Evolutionary conservation across 53 echinoderm and acorn worm genomes (phyloP), one percentile per base, ranked within the genome.

Genomic region (Crossaster papposus): DNA sequence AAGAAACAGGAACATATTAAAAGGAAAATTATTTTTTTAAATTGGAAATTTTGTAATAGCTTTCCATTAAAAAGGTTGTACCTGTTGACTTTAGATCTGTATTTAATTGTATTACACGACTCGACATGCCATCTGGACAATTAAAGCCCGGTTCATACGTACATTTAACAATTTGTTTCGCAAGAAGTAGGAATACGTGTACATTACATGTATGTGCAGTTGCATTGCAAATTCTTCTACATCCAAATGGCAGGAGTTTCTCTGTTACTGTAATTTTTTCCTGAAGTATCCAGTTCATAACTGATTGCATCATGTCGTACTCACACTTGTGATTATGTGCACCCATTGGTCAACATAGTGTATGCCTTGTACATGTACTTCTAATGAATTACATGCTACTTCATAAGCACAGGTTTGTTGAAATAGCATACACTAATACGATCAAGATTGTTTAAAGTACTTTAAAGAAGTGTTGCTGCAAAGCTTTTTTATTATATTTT

Each of bases 71-170:
- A 70, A 26, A 29, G 13, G 13, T n/a, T 23, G 5, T 29, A 13
- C 24, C 70, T 70, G 22, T 23, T 12, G 70, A 12, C 13, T 70
- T 23, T 2, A 23, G 29, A 30, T 10, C 30, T 26, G 70, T 70
- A 29, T 28, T 70, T 5, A 70, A 70, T 29, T 29, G 2, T 4
- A 70, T n/a, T n/a, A 70, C 5, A 26, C 24, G n/a, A 2, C 70
- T 70, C 70, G 29, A 23, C 70, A 70, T 70, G 70, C 70, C 24
- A 70, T 70, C 70, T 70, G 28, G 70, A 70, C 70, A 70, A 70
- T 23, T 26, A 70, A n/a, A 26, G 5, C n/a, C n/a, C n/a, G n/a
- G n/a, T n/a, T n/a, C n/a, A n/a, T 17, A 65, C 22, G 9, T 44
- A 44, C 44, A 44, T 44, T 44, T 5, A 7, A 44, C 44, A 44